These are phyloP conservation scores for Stomatorhinus walkeri DNA, from an alignment of 2,797 vertebrate genomes.

Conservation along the genomic window DNA sequence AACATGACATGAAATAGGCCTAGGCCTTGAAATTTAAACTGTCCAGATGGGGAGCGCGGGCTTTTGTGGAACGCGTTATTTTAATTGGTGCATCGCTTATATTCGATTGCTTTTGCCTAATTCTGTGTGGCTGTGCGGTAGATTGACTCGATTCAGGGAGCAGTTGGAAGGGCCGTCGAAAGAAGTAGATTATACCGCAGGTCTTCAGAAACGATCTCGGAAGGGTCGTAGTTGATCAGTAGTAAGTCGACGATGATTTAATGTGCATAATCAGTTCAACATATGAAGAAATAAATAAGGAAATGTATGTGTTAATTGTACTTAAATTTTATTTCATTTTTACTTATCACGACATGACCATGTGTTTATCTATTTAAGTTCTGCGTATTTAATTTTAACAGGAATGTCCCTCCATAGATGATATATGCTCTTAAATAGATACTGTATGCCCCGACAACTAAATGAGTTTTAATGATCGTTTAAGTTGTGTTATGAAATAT, in stretches of 20 bases:
- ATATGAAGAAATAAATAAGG: not conserved
- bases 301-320: not conserved
- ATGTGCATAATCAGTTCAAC: not conserved
- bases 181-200: not conserved
- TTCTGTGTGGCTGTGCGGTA: not conserved
- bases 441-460: not conserved
- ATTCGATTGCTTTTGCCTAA: not conserved
- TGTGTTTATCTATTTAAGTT: not conserved
- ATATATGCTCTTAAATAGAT: not conserved
- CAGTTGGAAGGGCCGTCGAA: not conserved
- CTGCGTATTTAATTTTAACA: not conserved
- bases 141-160: not conserved
- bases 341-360: not conserved
- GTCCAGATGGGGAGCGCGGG: not conserved
- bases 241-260: not conserved
- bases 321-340: not conserved
- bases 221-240: not conserved
- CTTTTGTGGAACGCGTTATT: not conserved
- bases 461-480: not conserved
- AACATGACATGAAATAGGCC: not conserved
- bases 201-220: not conserved
- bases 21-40: not conserved
- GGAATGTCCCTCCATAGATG: not conserved
- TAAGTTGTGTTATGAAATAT: not conserved
- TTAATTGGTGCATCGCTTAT: not conserved